Percentiles rank a stretch among this genome's conserved stretches.
Evolutionary conservation across 2,888 invertebrate species (phyloP).

Genomic region (Andrena haemorrhoa): DNA sequence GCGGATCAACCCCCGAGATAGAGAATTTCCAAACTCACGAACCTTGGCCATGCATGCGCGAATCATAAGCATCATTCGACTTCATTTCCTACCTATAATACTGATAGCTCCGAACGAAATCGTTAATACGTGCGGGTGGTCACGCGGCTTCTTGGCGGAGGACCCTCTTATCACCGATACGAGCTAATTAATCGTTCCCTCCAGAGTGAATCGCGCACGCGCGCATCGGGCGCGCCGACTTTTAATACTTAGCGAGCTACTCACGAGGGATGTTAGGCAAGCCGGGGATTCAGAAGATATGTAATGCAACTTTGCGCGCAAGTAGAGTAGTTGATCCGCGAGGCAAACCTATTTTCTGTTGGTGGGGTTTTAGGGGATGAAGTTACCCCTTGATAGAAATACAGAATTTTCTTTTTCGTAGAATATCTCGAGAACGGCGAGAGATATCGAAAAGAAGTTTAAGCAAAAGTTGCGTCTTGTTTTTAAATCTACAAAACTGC

Average conservation of each 20-base stretch:
- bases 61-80: slow-evolving; percentile 1
- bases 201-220: slow-evolving; percentile 2
- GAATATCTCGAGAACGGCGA: no score
- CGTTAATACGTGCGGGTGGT: background rate
- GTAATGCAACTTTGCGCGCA: no score
- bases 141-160: slow-evolving; percentile 52
- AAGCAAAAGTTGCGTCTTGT: no score
- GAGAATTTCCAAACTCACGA: background rate
- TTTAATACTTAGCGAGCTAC: slow-evolving; percentile 67
- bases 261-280: no score
- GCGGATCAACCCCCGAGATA: background rate
- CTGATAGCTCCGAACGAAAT: slow-evolving; percentile 37
- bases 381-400: no score
- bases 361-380: no score
- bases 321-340: no score
- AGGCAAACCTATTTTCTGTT: no score
- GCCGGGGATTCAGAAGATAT: no score
- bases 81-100: slow-evolving; percentile 40
- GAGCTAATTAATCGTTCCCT: slow-evolving; percentile 34
- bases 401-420: no score
- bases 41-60: background rate
- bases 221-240: slow-evolving; percentile 48
- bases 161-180: slow-evolving; percentile 28
- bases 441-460: no score
- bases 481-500: no score